Percentiles rank a stretch among this genome's conserved stretches.
These are phyloP conservation scores for Drosophila bifasciata DNA, from an alignment of 1,140 invertebrate species.

Conservation along the genomic window DNA sequence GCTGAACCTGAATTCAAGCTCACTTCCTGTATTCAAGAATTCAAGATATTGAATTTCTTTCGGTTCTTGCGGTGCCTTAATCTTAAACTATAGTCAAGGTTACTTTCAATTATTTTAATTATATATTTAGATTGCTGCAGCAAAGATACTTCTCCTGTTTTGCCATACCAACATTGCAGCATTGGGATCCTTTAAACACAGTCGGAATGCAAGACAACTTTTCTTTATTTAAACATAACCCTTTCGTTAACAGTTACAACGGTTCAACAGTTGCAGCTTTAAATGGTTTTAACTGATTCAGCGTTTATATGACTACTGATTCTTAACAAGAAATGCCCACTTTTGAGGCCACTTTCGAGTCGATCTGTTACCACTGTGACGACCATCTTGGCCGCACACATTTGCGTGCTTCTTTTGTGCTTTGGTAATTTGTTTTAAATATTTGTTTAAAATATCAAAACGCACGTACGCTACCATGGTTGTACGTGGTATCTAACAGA, in stretches of 20 bases:
- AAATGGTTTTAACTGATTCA: no score
- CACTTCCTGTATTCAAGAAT: background rate
- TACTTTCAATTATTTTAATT: no score
- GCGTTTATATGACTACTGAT: no score
- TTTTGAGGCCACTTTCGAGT: conserved; percentile 1
- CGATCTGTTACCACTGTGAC: conserved; percentile 35
- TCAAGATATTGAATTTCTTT: background rate
- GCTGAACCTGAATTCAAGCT: background rate
- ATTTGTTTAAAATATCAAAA: conserved; percentile 80
- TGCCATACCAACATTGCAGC: no score
- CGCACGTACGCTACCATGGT: conserved; percentile 65
- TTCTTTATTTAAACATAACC: background rate
- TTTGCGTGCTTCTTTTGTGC: conserved; percentile 68
- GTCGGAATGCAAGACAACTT: no score
- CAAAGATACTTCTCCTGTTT: no score
- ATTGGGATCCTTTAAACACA: no score
- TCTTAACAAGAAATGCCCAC: background rate
- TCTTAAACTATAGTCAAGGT: no score
- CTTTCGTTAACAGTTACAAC: no score
- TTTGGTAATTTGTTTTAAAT: conserved; percentile 81
- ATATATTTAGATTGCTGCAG: no score
- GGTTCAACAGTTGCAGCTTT: no score
- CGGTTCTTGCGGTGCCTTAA: no score
- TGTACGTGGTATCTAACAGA: conserved; percentile 79
- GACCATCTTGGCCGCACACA: conserved; percentile 30